These are phyloP conservation scores for Drosophila sulfurigaster DNA, from an alignment of 1,140 invertebrate genomes.

Conservation along the genomic window DNA sequence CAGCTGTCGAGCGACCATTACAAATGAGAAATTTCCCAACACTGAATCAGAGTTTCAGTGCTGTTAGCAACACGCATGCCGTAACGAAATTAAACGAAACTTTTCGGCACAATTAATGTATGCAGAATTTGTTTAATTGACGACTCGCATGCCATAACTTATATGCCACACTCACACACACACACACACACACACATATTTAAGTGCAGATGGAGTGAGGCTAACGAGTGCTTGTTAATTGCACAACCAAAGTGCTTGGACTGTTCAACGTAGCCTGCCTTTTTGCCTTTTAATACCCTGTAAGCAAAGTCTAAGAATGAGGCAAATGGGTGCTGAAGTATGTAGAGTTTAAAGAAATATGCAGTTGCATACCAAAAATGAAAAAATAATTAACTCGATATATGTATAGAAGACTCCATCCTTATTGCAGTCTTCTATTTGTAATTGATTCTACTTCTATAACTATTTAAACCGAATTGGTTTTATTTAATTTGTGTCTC, in stretches of 20 bases:
- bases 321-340: not conserved
- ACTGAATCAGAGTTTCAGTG: constrained; percentile 34
- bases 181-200: not conserved
- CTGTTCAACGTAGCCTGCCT: constrained; percentile 6
- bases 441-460: no score
- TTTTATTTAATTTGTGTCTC: no score
- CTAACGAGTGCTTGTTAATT: constrained; percentile 52
- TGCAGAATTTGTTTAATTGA: constrained; percentile 81
- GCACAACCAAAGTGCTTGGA: constrained; percentile 30
- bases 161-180: constrained; percentile 12
- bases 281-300: constrained; percentile 28
- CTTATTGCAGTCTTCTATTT: no score
- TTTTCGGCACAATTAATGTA: constrained; percentile 77
- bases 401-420: no score
- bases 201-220: not conserved
- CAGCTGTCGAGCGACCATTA: constrained; percentile 38
- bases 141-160: constrained; percentile 71
- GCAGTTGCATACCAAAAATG: no score
- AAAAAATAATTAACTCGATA: no score
- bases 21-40: constrained; percentile 48
- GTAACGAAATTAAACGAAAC: constrained; percentile 38
- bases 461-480: no score
- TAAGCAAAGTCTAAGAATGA: not conserved
- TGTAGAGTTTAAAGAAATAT: no score
- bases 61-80: constrained; percentile 51